Evolutionary conservation across 64 coral and sea anemone genomes (phyloP), one percentile per base, ranked within the genome.

Genomic region (Acropora yongei): DNA sequence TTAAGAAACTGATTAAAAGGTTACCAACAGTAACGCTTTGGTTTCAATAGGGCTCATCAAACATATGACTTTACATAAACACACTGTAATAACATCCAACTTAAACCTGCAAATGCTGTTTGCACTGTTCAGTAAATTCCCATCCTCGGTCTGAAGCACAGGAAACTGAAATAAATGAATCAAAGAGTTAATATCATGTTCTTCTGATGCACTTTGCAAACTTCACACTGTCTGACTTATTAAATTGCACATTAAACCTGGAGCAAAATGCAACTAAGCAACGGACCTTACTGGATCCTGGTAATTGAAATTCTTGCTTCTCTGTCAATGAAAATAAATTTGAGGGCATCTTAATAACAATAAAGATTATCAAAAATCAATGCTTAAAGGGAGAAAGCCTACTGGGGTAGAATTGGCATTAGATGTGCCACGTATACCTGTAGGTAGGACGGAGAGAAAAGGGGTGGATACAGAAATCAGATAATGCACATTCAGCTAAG

Each of bases 41-140:
- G 30, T 30, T 30, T 30, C 30, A 30, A 30, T 30, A 30, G 30
- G 30, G 30, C 30, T 30, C 30, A 30, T 30, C 30, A 30, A 30
- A 30, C 30, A 30, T 30, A 30, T 30, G 30, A 30, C 30, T 30
- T 30, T 30, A 30, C 30, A 30, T 30, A 30, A 30, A 30, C 30
- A 30, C 30, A 30, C 55, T 78, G 3, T 17, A 51, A 8, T 48
- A 60, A 11, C 11, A 82, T 49, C 20, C 5, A 55, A 10, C 51
- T 55, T 55, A 10, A 81, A 97, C 95, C 95, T 97, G 88, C 95
- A 97, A 60, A 97, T 97, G 44, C 92, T 89, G 87, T 97, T 97
- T 49, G 95, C 81, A 91, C 88, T 97, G 88, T 88, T 91, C 30
- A 97, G 61, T 83, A 90, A 94, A 51, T 61, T 49, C 51, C 93